These are phyloP conservation scores for Cossypha polioptera DNA, from an alignment of 2,797 vertebrate genomes.

Conservation along the genomic window DNA sequence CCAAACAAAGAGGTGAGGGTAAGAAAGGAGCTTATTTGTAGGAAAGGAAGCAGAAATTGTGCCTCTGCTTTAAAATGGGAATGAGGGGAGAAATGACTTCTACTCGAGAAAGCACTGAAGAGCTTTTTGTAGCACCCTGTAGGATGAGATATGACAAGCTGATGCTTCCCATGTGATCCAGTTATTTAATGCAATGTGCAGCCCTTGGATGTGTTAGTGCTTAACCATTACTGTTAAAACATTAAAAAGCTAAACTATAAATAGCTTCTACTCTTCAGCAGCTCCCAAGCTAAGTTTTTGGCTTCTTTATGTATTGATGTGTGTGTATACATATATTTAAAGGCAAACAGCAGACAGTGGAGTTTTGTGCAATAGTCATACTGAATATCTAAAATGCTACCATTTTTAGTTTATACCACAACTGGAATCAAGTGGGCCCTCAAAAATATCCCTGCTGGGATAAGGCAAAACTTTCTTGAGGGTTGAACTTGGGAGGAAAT, in stretches of 20 bases:
- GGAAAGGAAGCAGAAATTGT: not conserved
- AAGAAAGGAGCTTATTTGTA: not conserved
- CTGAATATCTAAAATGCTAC: not conserved
- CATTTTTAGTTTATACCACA: not conserved
- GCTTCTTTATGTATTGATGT: not conserved
- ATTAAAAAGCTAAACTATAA: slow-evolving; percentile 19
- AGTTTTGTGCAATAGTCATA: not conserved
- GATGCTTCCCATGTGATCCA: slow-evolving; percentile 29
- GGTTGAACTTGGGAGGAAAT: not conserved
- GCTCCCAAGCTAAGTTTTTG: not conserved
- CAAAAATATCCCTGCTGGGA: not conserved
- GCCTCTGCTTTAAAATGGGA: not conserved
- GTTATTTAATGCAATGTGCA: slow-evolving; percentile 31
- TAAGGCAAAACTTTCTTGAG: slow-evolving; percentile 15
- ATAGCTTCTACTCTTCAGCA: not conserved
- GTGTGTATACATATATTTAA: not conserved
- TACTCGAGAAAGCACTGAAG: not conserved
- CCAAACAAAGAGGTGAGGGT: not conserved
- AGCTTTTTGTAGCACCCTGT: slow-evolving; percentile 38
- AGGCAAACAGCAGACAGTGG: not conserved
- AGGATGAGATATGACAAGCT: slow-evolving; percentile 23
- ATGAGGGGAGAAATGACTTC: not conserved
- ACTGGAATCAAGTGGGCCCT: not conserved
- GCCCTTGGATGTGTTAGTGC: not conserved
- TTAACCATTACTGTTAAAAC: slow-evolving; percentile 33